Conservation (phyloP, 2,888 invertebrate species). For the Plebejus melissa region DNA sequence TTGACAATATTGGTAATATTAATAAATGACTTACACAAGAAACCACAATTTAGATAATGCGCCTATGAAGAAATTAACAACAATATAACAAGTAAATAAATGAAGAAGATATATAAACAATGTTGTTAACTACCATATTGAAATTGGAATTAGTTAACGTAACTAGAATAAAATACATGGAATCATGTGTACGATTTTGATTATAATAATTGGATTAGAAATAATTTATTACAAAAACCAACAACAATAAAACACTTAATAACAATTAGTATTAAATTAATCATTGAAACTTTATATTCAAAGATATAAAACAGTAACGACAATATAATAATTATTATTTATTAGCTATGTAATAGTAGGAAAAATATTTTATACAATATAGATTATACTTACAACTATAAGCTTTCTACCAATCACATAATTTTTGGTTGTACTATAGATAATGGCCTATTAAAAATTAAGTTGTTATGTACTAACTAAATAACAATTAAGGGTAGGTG, state of each 20-base stretch:
- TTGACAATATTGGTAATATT: background rate
- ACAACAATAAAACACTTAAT: background rate
- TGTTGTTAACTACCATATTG: background rate
- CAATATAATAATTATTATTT: slow-evolving; percentile 5
- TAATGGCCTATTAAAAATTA: slow-evolving; percentile 18
- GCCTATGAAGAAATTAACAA: background rate
- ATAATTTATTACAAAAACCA: background rate
- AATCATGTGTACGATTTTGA: background rate
- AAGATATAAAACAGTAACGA: background rate
- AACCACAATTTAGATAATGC: background rate
- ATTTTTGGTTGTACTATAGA: slow-evolving; percentile 22
- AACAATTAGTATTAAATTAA: background rate
- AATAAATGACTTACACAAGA: background rate
- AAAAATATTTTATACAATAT: background rate
- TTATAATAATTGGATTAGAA: background rate
- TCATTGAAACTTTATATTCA: background rate
- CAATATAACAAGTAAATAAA: background rate
- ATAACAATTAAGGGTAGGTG: background rate
- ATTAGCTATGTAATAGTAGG: background rate
- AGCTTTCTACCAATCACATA: background rate
- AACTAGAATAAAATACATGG: background rate
- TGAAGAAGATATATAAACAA: background rate
- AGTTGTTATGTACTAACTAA: background rate
- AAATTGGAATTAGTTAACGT: background rate
- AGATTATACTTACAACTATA: background rate